phyloP scores from a whole-genome alignment of 2,797 vertebrate species.

The Chloroceryle amazona region DNA sequence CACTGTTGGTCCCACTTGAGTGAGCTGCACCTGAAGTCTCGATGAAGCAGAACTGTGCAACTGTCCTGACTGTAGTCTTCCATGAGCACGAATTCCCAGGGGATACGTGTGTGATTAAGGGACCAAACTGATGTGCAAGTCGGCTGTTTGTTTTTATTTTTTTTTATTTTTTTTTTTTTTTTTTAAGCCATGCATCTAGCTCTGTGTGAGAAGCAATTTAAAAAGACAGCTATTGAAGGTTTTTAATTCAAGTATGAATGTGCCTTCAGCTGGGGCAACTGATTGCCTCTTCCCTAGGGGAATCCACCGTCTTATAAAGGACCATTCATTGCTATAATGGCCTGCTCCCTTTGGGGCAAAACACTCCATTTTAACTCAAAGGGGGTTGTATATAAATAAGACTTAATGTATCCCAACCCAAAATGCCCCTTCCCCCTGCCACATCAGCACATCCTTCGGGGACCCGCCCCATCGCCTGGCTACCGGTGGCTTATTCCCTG shows the following conservation, averaged over 20 bases:
- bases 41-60: neutral
- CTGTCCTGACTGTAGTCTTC: neutral
- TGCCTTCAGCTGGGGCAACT: constrained; percentile 37
- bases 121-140: neutral
- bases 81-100: neutral
- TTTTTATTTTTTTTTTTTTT: neutral
- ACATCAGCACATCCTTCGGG: neutral
- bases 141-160: accelerated
- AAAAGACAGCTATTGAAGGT: neutral
- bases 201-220: neutral
- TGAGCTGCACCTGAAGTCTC: neutral
- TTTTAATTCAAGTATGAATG: constrained; percentile 51
- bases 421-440: neutral
- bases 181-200: neutral
- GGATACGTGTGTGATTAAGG: neutral
- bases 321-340: constrained; percentile 18
- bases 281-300: constrained; percentile 30
- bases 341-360: constrained; percentile 46
- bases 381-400: constrained; percentile 11
- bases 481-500: neutral
- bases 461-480: accelerated
- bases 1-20: neutral
- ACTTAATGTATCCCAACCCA: neutral
- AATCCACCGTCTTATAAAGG: constrained; percentile 28
- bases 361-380: constrained; percentile 16